phyloP scores from a whole-genome alignment of 2,113 vertebrate species.

The Catharus fuscescens region DNA sequence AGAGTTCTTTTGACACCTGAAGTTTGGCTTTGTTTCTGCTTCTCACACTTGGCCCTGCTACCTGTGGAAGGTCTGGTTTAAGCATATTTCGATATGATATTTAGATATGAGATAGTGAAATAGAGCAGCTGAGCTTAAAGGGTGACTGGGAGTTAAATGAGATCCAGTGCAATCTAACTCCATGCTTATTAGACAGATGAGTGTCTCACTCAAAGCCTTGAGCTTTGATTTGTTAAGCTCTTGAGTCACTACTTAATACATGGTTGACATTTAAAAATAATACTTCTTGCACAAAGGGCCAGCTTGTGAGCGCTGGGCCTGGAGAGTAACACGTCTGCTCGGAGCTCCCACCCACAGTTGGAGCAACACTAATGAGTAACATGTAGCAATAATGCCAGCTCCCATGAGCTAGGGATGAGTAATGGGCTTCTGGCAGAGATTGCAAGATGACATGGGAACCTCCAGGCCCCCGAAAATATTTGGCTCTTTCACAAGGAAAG shows the following conservation, averaged over 20 bases:
- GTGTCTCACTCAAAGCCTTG: background rate
- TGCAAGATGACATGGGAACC: slow-evolving; percentile 13
- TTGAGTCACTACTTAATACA: slow-evolving; percentile 25
- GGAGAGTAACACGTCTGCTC: background rate
- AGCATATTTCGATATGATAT: background rate
- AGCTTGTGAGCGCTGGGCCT: background rate
- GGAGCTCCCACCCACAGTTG: slow-evolving; percentile 10
- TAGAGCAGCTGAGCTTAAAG: background rate
- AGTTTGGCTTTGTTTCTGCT: background rate
- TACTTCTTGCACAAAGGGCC: slow-evolving; percentile 8
- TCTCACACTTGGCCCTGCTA: background rate
- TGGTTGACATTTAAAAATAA: slow-evolving; percentile 42
- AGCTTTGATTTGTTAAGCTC: background rate
- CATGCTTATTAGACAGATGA: background rate
- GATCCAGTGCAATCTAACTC: background rate
- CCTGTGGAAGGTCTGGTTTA: background rate
- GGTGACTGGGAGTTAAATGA: background rate
- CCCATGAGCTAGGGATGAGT: slow-evolving; percentile 17
- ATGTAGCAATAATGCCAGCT: background rate
- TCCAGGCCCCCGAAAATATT: background rate
- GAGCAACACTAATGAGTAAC: slow-evolving; percentile 1
- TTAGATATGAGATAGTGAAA: accelerated
- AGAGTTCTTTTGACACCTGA: background rate
- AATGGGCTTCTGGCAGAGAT: slow-evolving; percentile 19
- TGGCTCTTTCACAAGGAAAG: background rate